Evolutionary conservation across 2,888 invertebrate species (phyloP).

Genomic region (Eupsilia transversa): DNA sequence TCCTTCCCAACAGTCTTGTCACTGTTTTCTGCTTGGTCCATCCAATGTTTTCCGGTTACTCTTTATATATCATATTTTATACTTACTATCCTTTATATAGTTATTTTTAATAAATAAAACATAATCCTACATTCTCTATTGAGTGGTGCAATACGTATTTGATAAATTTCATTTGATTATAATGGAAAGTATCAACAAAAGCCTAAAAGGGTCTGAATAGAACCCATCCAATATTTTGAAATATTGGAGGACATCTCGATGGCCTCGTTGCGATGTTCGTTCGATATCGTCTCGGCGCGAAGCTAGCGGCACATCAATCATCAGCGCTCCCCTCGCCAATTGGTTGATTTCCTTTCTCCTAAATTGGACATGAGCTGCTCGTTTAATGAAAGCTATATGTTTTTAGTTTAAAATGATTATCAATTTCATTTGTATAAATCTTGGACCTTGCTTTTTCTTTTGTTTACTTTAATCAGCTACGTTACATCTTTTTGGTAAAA

Average conservation of each 20-base stretch:
- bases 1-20: not conserved
- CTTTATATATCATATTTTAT: not conserved
- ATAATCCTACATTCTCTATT: not conserved
- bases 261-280: conserved; percentile 42
- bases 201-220: not conserved
- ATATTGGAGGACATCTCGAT: conserved; percentile 42
- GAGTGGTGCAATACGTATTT: not conserved
- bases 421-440: not conserved
- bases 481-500: not conserved
- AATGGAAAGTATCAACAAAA: conserved; percentile 13
- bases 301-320: conserved; percentile 64
- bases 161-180: conserved; percentile 11
- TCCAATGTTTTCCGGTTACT: not conserved
- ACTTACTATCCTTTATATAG: not conserved
- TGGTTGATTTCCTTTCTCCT: conserved; percentile 57
- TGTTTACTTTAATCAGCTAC: not conserved
- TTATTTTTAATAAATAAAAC: not conserved
- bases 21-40: not conserved
- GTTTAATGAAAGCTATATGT: conserved; percentile 28
- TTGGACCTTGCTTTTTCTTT: not conserved
- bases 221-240: conserved; percentile 29
- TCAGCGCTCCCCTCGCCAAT: conserved; percentile 35
- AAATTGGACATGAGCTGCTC: conserved; percentile 52
- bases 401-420: conserved; percentile 1
- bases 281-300: conserved; percentile 47